Percentiles rank a stretch among this genome's conserved stretches.
Conservation (phyloP, 2,888 invertebrate genomes). For the Pseudococcus jackbeardsleyi region DNA sequence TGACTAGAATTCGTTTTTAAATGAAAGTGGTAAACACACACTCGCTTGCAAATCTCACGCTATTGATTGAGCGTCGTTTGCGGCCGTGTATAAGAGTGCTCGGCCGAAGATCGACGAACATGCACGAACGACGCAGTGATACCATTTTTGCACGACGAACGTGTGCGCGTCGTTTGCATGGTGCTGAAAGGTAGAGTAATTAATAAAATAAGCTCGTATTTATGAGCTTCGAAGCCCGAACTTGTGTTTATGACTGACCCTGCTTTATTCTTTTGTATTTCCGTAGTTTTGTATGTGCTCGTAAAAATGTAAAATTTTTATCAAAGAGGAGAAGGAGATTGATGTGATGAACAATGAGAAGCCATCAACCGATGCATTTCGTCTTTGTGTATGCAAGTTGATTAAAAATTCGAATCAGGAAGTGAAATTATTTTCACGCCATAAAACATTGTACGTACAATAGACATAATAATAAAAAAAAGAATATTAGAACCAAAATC, state of each 20-base stretch:
- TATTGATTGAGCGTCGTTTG: constrained; percentile 42
- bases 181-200: constrained; percentile 16
- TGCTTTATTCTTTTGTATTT: neutral
- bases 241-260: constrained; percentile 22
- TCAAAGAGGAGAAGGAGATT: neutral
- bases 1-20: constrained; percentile 52
- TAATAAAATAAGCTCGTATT: neutral
- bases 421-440: no score
- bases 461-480: no score
- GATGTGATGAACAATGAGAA: neutral
- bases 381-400: no score
- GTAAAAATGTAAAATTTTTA: neutral
- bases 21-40: constrained; percentile 50
- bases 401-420: no score
- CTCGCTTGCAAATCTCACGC: constrained; percentile 54
- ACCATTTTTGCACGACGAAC: neutral
- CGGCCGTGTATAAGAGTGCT: constrained; percentile 10
- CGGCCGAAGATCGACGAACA: neutral
- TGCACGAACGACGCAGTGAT: constrained; percentile 30
- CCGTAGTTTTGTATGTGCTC: neutral
- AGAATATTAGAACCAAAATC: no score
- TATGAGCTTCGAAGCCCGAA: constrained; percentile 2
- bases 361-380: neutral
- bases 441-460: no score
- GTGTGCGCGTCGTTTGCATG: neutral